Evolutionary conservation across 2,797 vertebrate genomes (phyloP).

Genomic region (Martes flavigula): DNA sequence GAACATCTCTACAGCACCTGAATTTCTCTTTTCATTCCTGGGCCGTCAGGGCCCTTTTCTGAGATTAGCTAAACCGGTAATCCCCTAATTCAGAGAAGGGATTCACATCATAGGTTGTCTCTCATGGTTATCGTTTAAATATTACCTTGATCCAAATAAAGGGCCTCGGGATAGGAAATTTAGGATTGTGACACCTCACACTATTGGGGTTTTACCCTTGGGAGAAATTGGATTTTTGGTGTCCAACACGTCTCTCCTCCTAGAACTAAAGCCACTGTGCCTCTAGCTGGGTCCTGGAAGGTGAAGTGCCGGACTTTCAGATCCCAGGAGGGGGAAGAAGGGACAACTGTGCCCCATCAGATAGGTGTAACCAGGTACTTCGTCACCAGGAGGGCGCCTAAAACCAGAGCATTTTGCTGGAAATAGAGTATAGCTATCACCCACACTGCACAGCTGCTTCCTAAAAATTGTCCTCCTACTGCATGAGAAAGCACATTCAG

Average conservation of each 20-base stretch:
- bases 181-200: background rate
- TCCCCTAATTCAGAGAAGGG: background rate
- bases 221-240: background rate
- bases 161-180: accelerated
- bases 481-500: background rate
- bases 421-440: background rate
- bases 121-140: background rate
- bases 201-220: background rate
- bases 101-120: background rate
- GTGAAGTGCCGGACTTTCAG: background rate
- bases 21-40: background rate
- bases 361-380: background rate
- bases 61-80: background rate
- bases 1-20: background rate
- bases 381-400: background rate
- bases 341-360: background rate
- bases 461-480: background rate
- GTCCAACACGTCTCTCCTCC: background rate
- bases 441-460: background rate
- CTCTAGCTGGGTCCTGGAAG: background rate
- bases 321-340: background rate
- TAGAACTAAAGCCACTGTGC: too few relatives aligned
- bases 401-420: background rate
- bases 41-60: background rate
- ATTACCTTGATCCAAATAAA: background rate